These are phyloP conservation scores for Cladopsammia gracilis DNA, from an alignment of 64 coral and sea anemone genomes.

Conservation along the genomic window DNA sequence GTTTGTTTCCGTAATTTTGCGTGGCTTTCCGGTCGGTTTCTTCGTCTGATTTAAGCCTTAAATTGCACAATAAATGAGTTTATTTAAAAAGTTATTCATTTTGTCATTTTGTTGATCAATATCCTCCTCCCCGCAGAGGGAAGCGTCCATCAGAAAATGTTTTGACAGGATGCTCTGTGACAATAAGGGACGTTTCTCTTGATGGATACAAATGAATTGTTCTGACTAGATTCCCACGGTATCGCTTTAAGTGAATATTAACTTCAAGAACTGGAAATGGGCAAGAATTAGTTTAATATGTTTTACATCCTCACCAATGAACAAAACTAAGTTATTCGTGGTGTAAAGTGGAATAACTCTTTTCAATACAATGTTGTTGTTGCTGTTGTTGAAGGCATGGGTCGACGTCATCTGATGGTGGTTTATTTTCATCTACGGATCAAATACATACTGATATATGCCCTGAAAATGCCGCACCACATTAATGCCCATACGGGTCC, in stretches of 20 bases:
- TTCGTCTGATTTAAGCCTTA: not conserved
- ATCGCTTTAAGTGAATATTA: slow-evolving; percentile 21
- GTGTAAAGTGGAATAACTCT: not conserved
- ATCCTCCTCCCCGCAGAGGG: not conserved
- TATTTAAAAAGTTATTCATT: not conserved
- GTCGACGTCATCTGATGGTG: not conserved
- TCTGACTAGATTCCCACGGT: slow-evolving; percentile 8
- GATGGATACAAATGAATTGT: not conserved
- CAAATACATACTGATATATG: not conserved
- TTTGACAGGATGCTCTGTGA: not conserved
- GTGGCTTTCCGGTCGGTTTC: not conserved
- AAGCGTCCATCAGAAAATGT: not conserved
- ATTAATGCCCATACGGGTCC: not conserved
- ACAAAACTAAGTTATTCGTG: not conserved
- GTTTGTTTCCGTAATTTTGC: not conserved
- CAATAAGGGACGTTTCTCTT: not conserved
- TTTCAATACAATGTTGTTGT: not conserved
- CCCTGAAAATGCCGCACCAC: not conserved
- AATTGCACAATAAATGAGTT: not conserved
- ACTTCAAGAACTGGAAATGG: not conserved
- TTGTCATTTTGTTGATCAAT: not conserved
- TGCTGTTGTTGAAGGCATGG: too few species aligned
- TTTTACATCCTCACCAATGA: not conserved
- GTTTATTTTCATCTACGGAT: not conserved
- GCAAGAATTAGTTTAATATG: not conserved